Conservation (phyloP, 2,797 vertebrate species). For the Leuciscus waleckii region DNA sequence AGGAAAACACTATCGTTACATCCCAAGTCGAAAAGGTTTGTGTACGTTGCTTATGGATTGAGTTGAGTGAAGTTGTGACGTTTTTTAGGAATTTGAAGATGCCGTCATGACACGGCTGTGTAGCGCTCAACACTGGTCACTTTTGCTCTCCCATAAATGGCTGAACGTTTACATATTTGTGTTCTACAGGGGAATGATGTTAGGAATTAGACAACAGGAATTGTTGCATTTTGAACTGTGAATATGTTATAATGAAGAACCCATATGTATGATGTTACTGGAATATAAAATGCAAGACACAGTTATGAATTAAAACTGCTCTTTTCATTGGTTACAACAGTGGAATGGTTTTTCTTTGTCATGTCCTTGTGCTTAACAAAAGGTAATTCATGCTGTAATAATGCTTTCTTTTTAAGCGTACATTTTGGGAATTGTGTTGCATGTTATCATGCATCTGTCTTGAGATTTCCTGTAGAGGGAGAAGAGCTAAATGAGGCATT, state of each 20-base stretch:
- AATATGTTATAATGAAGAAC: constrained; percentile 52
- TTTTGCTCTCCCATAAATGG: constrained; percentile 2
- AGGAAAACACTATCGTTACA: constrained; percentile 5
- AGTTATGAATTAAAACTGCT: constrained; percentile 4
- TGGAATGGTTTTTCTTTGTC: background rate
- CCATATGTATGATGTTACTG: constrained; percentile 35
- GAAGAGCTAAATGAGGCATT: constrained; percentile 28
- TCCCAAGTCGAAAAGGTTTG: background rate
- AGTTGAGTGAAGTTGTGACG: background rate
- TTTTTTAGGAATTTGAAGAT: background rate
- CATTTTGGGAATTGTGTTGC: background rate
- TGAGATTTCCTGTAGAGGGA: background rate
- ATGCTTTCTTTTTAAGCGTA: background rate
- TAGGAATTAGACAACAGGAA: constrained; percentile 46
- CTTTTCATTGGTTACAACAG: constrained; percentile 16
- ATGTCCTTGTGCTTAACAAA: constrained; percentile 7
- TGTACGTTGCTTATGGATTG: constrained; percentile 19
- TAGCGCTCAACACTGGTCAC: background rate
- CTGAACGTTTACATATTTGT: constrained; percentile 31
- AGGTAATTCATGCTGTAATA: constrained; percentile 4
- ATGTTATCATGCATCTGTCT: background rate
- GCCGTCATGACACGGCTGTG: background rate
- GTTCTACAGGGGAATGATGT: background rate
- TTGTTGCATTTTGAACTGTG: constrained; percentile 47
- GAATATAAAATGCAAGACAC: constrained; percentile 24